Conservation (phyloP, 2,113 vertebrate species). For the Hemibagrus wyckioides region DNA sequence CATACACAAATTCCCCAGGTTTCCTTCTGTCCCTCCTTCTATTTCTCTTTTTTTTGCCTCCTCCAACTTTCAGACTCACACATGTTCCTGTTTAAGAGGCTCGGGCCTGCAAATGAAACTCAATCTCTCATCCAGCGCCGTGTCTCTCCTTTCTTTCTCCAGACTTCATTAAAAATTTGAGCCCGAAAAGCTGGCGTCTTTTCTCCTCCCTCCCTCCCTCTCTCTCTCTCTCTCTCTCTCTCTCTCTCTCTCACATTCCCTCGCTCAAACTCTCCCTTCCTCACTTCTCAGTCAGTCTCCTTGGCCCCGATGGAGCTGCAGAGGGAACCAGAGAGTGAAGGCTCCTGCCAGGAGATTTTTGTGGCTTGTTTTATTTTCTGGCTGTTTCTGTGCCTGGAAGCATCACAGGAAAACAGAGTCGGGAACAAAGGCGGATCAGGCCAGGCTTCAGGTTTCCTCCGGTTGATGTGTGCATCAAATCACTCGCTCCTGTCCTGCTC, state of each 20-base stretch:
- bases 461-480: neutral
- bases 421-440: slow-evolving; percentile 36
- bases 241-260: too few relatives aligned
- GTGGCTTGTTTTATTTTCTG: slow-evolving; percentile 56
- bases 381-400: slow-evolving; percentile 44
- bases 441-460: slow-evolving; percentile 13
- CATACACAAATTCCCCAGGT: neutral
- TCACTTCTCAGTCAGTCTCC: neutral
- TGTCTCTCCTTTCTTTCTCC: slow-evolving; percentile 59
- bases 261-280: neutral
- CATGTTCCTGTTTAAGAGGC: slow-evolving; percentile 75
- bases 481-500: slow-evolving; percentile 15
- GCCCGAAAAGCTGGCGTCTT: slow-evolving; percentile 46
- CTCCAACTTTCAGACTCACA: slow-evolving; percentile 64
- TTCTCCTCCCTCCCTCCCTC: neutral
- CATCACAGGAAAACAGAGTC: slow-evolving; percentile 40
- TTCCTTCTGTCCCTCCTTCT: neutral
- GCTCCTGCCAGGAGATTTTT: slow-evolving; percentile 51
- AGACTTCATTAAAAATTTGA: slow-evolving; percentile 66
- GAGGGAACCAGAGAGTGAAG: slow-evolving; percentile 24
- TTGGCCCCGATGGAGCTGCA: slow-evolving; percentile 32
- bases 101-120: slow-evolving; percentile 69
- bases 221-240: neutral
- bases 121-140: slow-evolving; percentile 63
- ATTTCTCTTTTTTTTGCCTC: slow-evolving; percentile 45